Percentiles rank a stretch among this genome's conserved stretches.
Conservation (phyloP, 2,888 invertebrate genomes). For the Habroteleia sp. region DNA sequence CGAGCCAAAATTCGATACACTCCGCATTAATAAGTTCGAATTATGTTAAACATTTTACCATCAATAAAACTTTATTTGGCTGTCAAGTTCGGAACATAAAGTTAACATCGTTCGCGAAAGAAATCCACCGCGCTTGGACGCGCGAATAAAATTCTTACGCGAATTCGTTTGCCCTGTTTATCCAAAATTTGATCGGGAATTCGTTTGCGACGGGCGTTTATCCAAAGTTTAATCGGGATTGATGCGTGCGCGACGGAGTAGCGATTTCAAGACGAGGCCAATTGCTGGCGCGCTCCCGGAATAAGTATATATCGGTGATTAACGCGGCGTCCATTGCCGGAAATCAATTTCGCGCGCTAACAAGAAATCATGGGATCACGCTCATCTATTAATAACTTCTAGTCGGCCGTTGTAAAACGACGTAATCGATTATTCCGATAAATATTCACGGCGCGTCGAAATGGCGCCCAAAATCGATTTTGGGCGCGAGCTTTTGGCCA, state of each 20-base stretch:
- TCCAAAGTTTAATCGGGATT: no score
- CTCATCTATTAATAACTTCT: slow-evolving; percentile 53
- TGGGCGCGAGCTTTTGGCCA: slow-evolving; percentile 43
- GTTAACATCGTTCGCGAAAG: no score
- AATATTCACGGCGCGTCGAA: slow-evolving; percentile 50
- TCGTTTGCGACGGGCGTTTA: no score
- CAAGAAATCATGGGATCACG: slow-evolving; percentile 47
- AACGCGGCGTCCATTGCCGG: slow-evolving; percentile 24
- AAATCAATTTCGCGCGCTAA: slow-evolving; percentile 46
- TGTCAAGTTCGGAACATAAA: no score
- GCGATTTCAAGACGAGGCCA: slow-evolving; percentile 8
- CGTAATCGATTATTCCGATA: slow-evolving; percentile 55
- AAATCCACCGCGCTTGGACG: no score
- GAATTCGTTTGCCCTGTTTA: no score
- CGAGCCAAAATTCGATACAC: no score
- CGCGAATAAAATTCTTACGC: no score
- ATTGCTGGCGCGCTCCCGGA: background rate
- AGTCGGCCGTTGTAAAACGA: slow-evolving; percentile 37
- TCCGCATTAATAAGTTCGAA: no score
- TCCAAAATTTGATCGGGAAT: no score
- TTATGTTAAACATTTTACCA: no score
- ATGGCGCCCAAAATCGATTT: slow-evolving; percentile 65
- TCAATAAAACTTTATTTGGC: no score
- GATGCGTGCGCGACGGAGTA: background rate
- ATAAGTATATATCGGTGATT: slow-evolving; percentile 26